Evolutionary conservation across 2,888 invertebrate genomes (phyloP), one percentile per base, ranked within the genome.

Genomic region (Thelaira solivaga): DNA sequence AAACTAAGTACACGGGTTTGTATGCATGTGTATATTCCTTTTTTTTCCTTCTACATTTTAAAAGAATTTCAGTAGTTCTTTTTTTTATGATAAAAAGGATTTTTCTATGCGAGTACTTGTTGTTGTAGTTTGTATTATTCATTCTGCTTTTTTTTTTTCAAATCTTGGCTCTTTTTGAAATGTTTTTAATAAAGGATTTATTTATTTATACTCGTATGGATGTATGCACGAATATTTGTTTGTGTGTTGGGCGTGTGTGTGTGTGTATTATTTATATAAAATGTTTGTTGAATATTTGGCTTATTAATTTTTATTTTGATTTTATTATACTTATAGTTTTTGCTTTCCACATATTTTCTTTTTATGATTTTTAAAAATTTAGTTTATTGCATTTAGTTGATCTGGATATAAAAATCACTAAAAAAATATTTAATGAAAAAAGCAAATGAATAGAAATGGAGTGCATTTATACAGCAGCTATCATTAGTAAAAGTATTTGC

Each of bases 221-320:
- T n/a, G 26, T 31, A n/a, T 55, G 34, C 36, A 2, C 47, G 18
- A 22, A 8, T n/a, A 41, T 31, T 2, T 20, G 34, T 20, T 5
- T 43, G 20, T 45, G 13, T 36, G 8, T 51, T 20, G n/a, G 5
- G 39, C 8, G 22, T 47, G 20, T 64, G 2, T 24, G 16, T 39
- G 18, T 62, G 7, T 13, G 59, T 49, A 11, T n/a, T n/a, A n/a
- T n/a, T n/a, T n/a, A n/a, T 49, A 62, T 65, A 53, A 71, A 78
- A 78, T 78, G 69, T 74, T 69, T 78, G 65, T 47, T 74, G 69
- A 74, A 74, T 78, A 74, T 78, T 78, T 78, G 69, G 78, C 78
- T 74, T 78, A 78, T 78, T 74, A 69, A 43, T 69, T 76, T 76
- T 76, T 64, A 64, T 65, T 78, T 76, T 57, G 34, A 45, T 68